phyloP scores from a whole-genome alignment of 2,113 vertebrate genomes.

The Siphamia tubifer region DNA sequence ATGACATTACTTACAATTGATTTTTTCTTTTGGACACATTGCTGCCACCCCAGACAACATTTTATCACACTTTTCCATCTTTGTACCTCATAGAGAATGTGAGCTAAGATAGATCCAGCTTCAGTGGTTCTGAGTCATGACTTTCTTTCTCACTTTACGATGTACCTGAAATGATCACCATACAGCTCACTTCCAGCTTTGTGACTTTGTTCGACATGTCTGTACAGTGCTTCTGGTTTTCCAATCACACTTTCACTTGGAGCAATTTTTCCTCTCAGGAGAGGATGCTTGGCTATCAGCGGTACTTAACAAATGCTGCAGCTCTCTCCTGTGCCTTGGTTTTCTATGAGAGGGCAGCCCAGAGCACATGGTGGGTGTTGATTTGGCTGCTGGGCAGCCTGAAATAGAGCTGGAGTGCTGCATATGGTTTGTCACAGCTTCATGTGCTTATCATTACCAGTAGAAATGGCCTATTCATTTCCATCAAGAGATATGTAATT shows the following conservation, averaged over 20 bases:
- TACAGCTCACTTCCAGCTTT: constrained; percentile 16
- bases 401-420: constrained; percentile 54
- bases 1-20: constrained; percentile 54
- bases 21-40: constrained; percentile 43
- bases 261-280: constrained; percentile 44
- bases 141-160: constrained; percentile 7
- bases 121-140: constrained; percentile 21
- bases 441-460: constrained; percentile 21
- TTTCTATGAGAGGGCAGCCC: constrained; percentile 40
- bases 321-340: constrained; percentile 27
- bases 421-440: constrained; percentile 51
- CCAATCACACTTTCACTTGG: constrained; percentile 26
- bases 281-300: constrained; percentile 45
- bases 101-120: constrained; percentile 30
- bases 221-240: constrained; percentile 21
- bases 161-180: neutral
- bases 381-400: constrained; percentile 51
- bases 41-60: constrained; percentile 29
- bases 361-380: constrained; percentile 60
- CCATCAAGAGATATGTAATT: constrained; percentile 7
- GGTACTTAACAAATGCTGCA: constrained; percentile 40
- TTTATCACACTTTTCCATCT: constrained; percentile 42
- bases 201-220: constrained; percentile 1
- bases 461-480: constrained; percentile 30
- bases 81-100: neutral